These are phyloP conservation scores for Cyphomyrus plagiostoma DNA, from an alignment of 2,113 vertebrate genomes.

Conservation along the genomic window DNA sequence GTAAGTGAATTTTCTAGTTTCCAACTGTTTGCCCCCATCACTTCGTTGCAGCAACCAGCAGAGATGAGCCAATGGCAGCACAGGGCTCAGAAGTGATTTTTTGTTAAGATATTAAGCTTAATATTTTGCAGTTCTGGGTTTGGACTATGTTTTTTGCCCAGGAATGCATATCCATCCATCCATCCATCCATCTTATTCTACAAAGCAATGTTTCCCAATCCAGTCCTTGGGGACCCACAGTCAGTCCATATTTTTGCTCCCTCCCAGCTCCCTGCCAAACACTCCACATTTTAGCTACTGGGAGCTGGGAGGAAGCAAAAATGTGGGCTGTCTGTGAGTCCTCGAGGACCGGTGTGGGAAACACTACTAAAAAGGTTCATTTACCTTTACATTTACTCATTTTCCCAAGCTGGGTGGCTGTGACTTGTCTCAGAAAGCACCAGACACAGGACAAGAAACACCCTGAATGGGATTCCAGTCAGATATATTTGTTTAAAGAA, in stretches of 20 bases:
- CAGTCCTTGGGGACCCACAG: not conserved
- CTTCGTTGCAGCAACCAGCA: no score
- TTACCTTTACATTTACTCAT: not conserved
- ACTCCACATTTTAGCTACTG: not conserved
- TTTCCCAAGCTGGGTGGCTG: not conserved
- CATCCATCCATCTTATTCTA: not conserved
- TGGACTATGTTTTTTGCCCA: not conserved
- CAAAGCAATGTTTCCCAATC: not conserved
- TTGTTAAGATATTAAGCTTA: not conserved
- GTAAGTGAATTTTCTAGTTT: no score
- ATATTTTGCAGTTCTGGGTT: not conserved
- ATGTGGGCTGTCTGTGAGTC: not conserved
- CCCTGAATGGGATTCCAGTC: not conserved
- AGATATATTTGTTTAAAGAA: not conserved
- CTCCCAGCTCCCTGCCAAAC: not conserved
- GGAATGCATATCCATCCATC: not conserved
- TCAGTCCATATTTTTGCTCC: not conserved
- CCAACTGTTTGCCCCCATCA: no score
- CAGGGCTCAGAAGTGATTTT: not conserved
- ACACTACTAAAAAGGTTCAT: not conserved
- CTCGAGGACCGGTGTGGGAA: not conserved
- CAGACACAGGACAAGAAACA: not conserved
- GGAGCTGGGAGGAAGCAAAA: not conserved
- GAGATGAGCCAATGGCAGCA: no score
- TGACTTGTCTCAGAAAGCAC: not conserved